These are phyloP conservation scores for Cinara cedri DNA, from an alignment of 2,888 invertebrate genomes.

Conservation along the genomic window DNA sequence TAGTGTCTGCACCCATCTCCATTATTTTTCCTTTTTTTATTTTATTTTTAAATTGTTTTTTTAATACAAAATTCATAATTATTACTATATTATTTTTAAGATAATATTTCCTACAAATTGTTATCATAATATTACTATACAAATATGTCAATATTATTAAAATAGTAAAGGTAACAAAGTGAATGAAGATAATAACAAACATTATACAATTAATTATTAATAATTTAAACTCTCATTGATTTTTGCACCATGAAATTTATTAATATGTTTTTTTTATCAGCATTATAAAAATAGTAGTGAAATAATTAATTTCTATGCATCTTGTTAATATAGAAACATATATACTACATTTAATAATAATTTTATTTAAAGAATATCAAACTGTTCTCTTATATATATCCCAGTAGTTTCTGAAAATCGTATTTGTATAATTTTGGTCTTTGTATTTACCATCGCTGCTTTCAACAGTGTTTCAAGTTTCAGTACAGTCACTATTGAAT, in stretches of 20 bases:
- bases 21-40: too few relatives aligned
- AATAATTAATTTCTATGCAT: slow-evolving; percentile 2
- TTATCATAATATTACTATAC: too few relatives aligned
- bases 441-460: slow-evolving; percentile 75
- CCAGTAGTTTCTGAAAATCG: slow-evolving; percentile 84
- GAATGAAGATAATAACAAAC: too few relatives aligned
- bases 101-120: too few relatives aligned
- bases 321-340: not conserved
- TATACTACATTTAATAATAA: not conserved
- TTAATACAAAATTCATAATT: too few relatives aligned
- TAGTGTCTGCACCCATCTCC: too few relatives aligned
- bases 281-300: not conserved
- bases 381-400: slow-evolving; percentile 73
- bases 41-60: too few relatives aligned
- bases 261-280: not conserved
- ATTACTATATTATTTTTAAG: too few relatives aligned
- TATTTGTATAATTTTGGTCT: slow-evolving; percentile 80
- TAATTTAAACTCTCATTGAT: slow-evolving; percentile 16
- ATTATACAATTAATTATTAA: not conserved
- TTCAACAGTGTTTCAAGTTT: slow-evolving; percentile 77
- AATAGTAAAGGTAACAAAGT: too few relatives aligned
- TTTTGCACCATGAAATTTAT: too few relatives aligned
- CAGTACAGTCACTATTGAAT: too few relatives aligned
- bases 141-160: too few relatives aligned
- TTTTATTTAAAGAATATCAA: slow-evolving; percentile 31